Base-by-base conservation (phyloP, 2,797 vertebrate species). In the Galaxias olidus region DNA sequence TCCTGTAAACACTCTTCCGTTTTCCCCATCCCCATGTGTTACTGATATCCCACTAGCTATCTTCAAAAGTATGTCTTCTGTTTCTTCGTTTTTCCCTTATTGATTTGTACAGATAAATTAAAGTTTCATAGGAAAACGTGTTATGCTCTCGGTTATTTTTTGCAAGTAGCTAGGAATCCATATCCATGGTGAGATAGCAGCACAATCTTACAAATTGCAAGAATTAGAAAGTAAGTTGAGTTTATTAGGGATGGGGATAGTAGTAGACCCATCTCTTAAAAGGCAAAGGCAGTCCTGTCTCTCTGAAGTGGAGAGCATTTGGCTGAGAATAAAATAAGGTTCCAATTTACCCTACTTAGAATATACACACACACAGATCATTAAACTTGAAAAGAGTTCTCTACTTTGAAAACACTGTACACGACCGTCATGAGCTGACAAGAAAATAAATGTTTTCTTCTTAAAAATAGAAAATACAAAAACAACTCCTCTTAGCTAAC, bases 41-140 rank as follows among this genome's bases (percentile, higher is more conserved):
- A 75, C 71, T 66, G 72, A 73, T 61, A 51, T 68, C 60, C 59
- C 69, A 51, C 63, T 71, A 18, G 66, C 65, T 45, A 75, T 48
- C 51, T 50, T 65, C 74, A 30, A 57, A 43, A 14, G 45, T 53
- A 59, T 51, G 60, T 58, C 66, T 40, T 12, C 11, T 17, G n/a
- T 66, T 66, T 53, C 42, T 65, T 47, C 61, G 66, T 57, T 68
- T 70, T 68, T 54, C 50, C 69, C 82, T 72, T 72, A 80, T 48
- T 73, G 76, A 83, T 84, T 86, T 89, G 80, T 86, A 87, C 82
- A 87, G 81, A 79, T 72, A 76, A 78, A 81, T 82, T 81, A 63
- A 80, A 72, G 41, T 78, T 84, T 80, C 69, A 72, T 74, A 79
- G 66, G 78, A 84, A 84, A 83, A 81, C 60, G 63, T 50, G 53